Conservation (phyloP, 2,888 invertebrate species). For the Dexiosoma caninum region DNA sequence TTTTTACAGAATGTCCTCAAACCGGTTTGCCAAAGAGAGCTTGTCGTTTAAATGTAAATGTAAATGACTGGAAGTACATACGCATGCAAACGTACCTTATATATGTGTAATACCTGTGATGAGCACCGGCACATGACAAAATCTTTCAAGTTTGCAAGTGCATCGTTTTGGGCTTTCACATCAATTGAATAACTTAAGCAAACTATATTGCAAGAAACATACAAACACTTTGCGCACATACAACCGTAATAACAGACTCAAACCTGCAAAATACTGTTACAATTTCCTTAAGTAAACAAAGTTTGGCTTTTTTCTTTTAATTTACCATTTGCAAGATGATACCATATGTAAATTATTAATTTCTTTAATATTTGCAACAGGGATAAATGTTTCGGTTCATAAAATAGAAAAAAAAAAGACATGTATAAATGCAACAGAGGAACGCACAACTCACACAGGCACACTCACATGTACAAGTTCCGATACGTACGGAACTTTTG, state of each 20-base stretch:
- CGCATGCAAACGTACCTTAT: no score
- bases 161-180: no score
- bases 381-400: conserved; percentile 47
- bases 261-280: neutral
- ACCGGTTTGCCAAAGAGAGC: no score
- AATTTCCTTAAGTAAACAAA: neutral
- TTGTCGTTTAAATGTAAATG: no score
- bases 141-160: no score
- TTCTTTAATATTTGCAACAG: conserved; percentile 35
- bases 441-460: neutral
- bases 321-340: neutral
- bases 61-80: no score
- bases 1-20: no score
- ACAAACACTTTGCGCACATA: neutral
- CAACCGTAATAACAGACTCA: neutral
- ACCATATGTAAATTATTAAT: conserved; percentile 36
- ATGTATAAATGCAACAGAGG: neutral
- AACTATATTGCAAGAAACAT: conserved; percentile 29
- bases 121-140: no score
- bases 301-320: neutral
- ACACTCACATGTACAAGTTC: no score
- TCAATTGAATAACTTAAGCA: conserved; percentile 35
- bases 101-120: no score
- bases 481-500: no score
- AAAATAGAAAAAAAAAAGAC: conserved; percentile 7